phyloP scores from a whole-genome alignment of 2,113 vertebrate genomes.

The Lutjanus erythropterus region DNA sequence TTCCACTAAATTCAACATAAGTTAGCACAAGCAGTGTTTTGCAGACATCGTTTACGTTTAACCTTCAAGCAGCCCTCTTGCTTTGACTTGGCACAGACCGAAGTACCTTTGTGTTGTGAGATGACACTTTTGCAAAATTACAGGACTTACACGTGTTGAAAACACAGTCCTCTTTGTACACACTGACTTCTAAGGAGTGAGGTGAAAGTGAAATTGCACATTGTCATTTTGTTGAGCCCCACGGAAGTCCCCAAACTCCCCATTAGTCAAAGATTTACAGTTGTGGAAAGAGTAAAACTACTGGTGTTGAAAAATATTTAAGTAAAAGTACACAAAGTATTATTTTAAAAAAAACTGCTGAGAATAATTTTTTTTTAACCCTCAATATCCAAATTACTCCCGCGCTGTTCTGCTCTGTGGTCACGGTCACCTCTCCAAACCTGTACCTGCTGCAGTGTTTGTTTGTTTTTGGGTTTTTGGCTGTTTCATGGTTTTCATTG shows the following conservation, averaged over 20 bases:
- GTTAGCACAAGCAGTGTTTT: background rate
- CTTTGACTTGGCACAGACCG: background rate
- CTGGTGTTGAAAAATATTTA: no score
- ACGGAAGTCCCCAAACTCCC: conserved; percentile 15
- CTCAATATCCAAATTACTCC: no score
- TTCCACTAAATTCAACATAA: background rate
- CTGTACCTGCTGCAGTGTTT: no score
- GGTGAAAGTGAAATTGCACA: background rate
- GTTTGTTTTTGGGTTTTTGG: no score
- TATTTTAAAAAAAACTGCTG: no score
- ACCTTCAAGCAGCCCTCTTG: background rate
- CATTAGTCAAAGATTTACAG: background rate
- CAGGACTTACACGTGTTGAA: background rate
- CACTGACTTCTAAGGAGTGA: background rate
- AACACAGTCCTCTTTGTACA: background rate
- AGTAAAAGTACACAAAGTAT: no score
- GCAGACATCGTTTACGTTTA: background rate
- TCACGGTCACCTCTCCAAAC: no score
- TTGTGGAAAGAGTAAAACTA: no score
- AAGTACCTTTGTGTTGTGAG: background rate
- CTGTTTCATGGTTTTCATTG: no score
- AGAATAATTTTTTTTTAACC: no score
- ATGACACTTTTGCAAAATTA: background rate
- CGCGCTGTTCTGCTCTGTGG: no score
- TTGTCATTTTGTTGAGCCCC: background rate